A percentile compares a stretch with the other conserved stretches of the same genome.
These are phyloP conservation scores for Oxygymnocypris stewartii DNA, from an alignment of 2,113 vertebrate species.

Conservation along the genomic window DNA sequence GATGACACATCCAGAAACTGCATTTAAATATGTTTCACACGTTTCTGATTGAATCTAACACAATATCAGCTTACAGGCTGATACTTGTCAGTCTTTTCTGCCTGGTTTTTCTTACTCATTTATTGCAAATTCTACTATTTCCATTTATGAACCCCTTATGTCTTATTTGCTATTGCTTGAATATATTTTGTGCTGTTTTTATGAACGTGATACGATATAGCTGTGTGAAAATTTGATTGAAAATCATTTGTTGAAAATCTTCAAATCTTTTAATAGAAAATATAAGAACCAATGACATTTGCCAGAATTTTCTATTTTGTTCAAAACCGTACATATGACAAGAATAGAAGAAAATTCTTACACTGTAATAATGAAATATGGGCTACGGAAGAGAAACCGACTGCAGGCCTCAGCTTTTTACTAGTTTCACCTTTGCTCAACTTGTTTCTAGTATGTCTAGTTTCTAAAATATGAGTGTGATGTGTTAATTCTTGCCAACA, in stretches of 20 bases:
- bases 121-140: background rate
- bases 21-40: background rate
- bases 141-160: background rate
- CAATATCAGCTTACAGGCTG: background rate
- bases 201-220: background rate
- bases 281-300: background rate
- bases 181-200: background rate
- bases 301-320: background rate
- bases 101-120: background rate
- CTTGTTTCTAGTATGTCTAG: background rate
- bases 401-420: background rate
- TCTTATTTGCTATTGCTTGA: background rate
- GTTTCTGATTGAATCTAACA: background rate
- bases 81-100: background rate
- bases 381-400: background rate
- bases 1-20: conserved; percentile 30
- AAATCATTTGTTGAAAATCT: background rate
- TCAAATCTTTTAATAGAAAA: background rate
- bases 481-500: background rate
- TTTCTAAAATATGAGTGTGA: conserved; percentile 3
- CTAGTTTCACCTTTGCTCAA: conserved; percentile 20
- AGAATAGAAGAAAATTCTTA: background rate
- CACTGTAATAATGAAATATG: conserved; percentile 16
- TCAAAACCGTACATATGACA: background rate
- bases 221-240: background rate